phyloP scores from a whole-genome alignment of 2,797 vertebrate species.

The Periophthalmus magnuspinnatus region DNA sequence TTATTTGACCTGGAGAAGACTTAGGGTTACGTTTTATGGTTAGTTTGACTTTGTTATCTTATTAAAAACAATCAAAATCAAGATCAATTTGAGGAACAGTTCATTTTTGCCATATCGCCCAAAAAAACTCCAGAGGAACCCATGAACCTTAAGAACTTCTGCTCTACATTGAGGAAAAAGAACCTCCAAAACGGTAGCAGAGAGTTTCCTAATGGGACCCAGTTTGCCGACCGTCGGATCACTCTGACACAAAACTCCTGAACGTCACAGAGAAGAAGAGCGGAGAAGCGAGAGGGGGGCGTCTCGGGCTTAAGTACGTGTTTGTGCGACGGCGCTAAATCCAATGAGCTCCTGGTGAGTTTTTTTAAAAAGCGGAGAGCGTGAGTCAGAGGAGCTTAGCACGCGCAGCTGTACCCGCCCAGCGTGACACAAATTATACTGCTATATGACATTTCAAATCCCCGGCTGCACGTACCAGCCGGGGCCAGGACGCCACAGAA shows the following conservation, averaged over 20 bases:
- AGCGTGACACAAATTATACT: slow-evolving; percentile 4
- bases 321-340: slow-evolving; percentile 18
- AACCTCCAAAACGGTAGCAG: slow-evolving; percentile 18
- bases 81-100: too few relatives aligned
- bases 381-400: slow-evolving; percentile 56
- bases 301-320: too few relatives aligned
- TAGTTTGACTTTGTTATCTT: too few relatives aligned
- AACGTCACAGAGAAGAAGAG: background rate
- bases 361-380: slow-evolving; percentile 38
- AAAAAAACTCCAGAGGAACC: too few relatives aligned
- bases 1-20: too few relatives aligned
- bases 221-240: slow-evolving; percentile 32
- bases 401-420: slow-evolving; percentile 30
- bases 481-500: background rate
- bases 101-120: too few relatives aligned
- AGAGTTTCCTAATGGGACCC: slow-evolving; percentile 9
- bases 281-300: background rate
- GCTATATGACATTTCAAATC: slow-evolving; percentile 8
- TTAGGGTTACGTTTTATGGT: too few relatives aligned
- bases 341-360: slow-evolving; percentile 42
- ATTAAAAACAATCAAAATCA: too few relatives aligned
- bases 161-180: slow-evolving; percentile 11
- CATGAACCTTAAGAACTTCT: background rate
- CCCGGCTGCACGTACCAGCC: background rate
- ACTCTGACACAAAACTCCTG: slow-evolving; percentile 38